Conservation (phyloP, 30 jellyfish, hydroid and myxozoan species). For the Hydractinia symbiolongicarpus region DNA sequence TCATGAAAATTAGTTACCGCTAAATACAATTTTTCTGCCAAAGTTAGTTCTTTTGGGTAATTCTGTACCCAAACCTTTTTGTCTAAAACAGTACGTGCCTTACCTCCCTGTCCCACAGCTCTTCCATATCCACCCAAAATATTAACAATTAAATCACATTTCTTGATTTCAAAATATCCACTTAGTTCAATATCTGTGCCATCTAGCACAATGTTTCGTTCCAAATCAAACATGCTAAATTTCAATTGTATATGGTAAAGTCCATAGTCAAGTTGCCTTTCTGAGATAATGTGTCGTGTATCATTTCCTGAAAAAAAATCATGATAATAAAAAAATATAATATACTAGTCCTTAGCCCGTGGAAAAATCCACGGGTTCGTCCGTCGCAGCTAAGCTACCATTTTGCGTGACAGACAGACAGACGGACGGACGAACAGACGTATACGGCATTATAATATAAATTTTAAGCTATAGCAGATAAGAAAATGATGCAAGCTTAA, state of each 20-base stretch:
- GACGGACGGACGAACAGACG: too few relatives aligned
- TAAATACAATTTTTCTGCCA: too few relatives aligned
- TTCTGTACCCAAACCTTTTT: background rate
- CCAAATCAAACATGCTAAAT: constrained; percentile 11
- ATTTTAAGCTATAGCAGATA: too few relatives aligned
- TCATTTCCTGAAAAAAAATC: constrained; percentile 6
- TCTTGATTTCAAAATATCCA: constrained; percentile 50
- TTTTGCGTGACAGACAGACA: too few relatives aligned
- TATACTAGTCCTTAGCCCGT: too few relatives aligned
- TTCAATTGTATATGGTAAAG: background rate
- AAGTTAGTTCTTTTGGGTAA: too few relatives aligned
- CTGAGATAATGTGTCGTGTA: background rate
- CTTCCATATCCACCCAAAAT: constrained; percentile 83
- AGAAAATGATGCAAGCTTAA: too few relatives aligned
- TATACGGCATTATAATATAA: too few relatives aligned
- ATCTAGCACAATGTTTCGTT: background rate
- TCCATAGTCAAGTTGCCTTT: constrained; percentile 24
- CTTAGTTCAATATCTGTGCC: constrained; percentile 6
- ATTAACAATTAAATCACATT: constrained; percentile 47
- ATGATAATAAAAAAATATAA: background rate
- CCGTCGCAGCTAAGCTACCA: too few relatives aligned
- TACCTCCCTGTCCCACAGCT: constrained; percentile 61
- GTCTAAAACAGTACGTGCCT: background rate
- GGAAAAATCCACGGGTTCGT: too few relatives aligned
- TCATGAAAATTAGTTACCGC: too few relatives aligned